Evolutionary conservation across 2,113 vertebrate species (phyloP), one percentile per base, ranked within the genome.

Genomic region (Corythoichthys haematopterus): DNA sequence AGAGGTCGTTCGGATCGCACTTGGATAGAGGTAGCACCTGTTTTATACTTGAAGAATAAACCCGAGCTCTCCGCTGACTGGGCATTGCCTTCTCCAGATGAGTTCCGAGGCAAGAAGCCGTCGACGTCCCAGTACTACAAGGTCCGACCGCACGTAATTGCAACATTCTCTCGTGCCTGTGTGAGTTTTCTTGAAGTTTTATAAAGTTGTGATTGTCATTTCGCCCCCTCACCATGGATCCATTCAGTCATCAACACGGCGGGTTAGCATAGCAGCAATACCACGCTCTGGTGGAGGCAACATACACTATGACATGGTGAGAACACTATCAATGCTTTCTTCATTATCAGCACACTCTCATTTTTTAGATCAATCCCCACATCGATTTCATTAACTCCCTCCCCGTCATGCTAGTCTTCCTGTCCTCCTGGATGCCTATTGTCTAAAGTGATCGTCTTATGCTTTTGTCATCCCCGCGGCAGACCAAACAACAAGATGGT

Each of bases 191-290:
- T 3, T 55, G 2, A 0, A 12, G 3, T 35, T 57, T 36, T 36
- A 35, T 57, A 14, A 57, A 57, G 13, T 36, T 57, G 12, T 20
- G 38, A 43, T 60, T 6, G 3, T 15, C 58, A 37, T 20, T n/a
- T 46, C 1, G 48, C 11, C 48, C n/a, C 11, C 37, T 1, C 11
- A 0, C 1, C 0, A 1, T 3, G 1, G 2, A 11, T 45, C 8
- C 3, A 43, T 57, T 66, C 33, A 96, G 94, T 84, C 91, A 0
- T 77, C 92, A 33, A 69, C 89, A 48, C 90, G 95, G 62, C 92
- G 96, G 77, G 93, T 95, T 69, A 98, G 94, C 84, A 93, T 95
- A 78, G 91, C 94, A 7, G 53, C 92, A 0, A 85, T 97, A 53
- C 92, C 95, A 16, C 93, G 94, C 78, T 91, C 89, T 33, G 74